Evolutionary conservation across 1,140 invertebrate species (phyloP).

Genomic region (Drosophila dunni): DNA sequence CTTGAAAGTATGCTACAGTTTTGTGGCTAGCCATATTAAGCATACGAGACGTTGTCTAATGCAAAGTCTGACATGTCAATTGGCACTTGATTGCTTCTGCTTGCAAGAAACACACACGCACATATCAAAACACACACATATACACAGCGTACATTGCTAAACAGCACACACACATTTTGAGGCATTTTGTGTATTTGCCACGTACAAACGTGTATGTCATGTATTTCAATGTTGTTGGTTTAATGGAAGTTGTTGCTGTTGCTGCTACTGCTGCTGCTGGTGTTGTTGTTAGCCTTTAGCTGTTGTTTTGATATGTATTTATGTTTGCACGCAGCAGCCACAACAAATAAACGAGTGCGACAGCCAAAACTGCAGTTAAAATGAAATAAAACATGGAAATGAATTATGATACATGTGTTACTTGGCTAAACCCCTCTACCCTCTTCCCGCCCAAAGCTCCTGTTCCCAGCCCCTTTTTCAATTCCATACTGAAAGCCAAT

Average conservation of each 20-base stretch:
- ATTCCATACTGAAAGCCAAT: conserved; percentile 2
- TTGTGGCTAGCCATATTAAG: conserved; percentile 43
- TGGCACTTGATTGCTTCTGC: conserved; percentile 10
- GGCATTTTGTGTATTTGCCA: conserved; percentile 16
- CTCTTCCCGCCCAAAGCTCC: no score
- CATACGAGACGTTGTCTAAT: conserved; percentile 43
- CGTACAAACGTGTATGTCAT: conserved; percentile 18
- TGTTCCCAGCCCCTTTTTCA: background rate
- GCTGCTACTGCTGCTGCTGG: conserved; percentile 18
- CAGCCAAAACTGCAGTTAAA: conserved; percentile 54
- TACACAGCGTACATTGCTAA: background rate
- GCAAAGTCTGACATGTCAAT: background rate
- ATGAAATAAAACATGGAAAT: conserved; percentile 80
- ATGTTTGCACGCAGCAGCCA: conserved; percentile 72
- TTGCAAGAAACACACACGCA: background rate
- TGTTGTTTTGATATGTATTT: conserved; percentile 66
- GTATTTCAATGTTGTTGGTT: conserved; percentile 33
- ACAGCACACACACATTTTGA: background rate
- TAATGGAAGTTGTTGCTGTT: conserved; percentile 22
- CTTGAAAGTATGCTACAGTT: conserved; percentile 51
- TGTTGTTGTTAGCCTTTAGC: conserved; percentile 40
- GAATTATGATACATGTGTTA: conserved; percentile 84
- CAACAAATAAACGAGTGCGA: conserved; percentile 63
- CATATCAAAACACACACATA: background rate
- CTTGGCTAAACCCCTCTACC: conserved; percentile 29